phyloP scores from a whole-genome alignment of 23 tunicate genomes.

The Phallusia fumigata region DNA sequence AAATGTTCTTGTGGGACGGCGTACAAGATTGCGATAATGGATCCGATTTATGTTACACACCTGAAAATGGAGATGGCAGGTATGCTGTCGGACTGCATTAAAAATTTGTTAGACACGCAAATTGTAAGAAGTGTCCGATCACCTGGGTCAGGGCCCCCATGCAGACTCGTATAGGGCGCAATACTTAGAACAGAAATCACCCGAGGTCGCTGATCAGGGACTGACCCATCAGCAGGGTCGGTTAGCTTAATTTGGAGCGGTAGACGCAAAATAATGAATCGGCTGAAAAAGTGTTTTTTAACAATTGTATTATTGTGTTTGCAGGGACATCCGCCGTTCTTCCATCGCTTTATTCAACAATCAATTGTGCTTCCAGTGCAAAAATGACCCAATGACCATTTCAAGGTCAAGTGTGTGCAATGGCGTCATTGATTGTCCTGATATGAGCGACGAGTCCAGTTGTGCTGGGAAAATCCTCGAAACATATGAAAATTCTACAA shows the following conservation, averaged over 20 bases:
- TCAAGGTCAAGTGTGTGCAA: background rate
- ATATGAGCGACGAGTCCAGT: background rate
- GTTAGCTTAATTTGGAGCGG: too few species aligned
- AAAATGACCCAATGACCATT: background rate
- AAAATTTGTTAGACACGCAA: too few species aligned
- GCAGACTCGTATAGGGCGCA: too few species aligned
- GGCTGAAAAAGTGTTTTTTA: too few species aligned
- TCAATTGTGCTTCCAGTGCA: background rate
- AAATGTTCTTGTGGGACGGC: slow-evolving; percentile 4
- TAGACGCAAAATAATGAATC: too few species aligned
- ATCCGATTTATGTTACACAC: background rate
- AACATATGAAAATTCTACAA: background rate
- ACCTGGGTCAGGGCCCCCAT: too few species aligned
- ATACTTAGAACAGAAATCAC: too few species aligned
- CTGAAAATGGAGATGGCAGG: background rate
- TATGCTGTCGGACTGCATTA: background rate
- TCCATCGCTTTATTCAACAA: background rate
- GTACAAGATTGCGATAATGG: slow-evolving; percentile 9
- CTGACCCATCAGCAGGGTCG: too few species aligned
- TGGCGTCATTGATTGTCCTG: background rate
- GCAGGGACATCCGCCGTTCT: background rate
- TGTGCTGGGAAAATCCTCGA: background rate
- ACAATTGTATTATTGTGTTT: too few species aligned
- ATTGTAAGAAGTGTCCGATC: too few species aligned
- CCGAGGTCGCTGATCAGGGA: too few species aligned